Base-by-base conservation (phyloP, 2,113 vertebrate genomes). In the Callocephalon fimbriatum region DNA sequence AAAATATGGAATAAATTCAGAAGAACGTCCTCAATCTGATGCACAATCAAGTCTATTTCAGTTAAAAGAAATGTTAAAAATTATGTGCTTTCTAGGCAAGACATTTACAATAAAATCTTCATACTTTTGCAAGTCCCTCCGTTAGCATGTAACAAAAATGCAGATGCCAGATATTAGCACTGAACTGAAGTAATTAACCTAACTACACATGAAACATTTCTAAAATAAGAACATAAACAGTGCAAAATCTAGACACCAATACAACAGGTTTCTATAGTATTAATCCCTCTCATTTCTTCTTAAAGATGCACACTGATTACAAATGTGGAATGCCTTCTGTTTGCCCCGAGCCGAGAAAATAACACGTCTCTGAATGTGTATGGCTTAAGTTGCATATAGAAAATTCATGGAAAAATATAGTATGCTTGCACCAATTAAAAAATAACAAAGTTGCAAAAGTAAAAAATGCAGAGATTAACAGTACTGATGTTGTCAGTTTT, bases 391-490 rank as follows among this genome's bases (percentile, higher is more conserved):
- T 38, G 20, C 9, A 47, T 12, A 38, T 21, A 40, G 54, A 72
- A 89, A 82, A 91, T 44, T 88, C 77, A 87, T 51, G 27, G 92
- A 14, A 81, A 91, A 80, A 45, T 76, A 58, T 50, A 84, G 86
- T 37, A 75, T 70, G 68, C 77, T 88, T 80, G 76, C 72, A 67
- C 72, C 40, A 56, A 71, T 85, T 88, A 76, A 86, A 82, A 95
- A 94, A 88, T 75, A 95, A 78, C 77, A 56, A 63, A 86, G 62
- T 53, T 8, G 35, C 63, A 48, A 65, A 72, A 76, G 70, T 87
- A 81, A 90, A 94, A 91, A 84, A 79, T 37, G 95, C 84, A 76
- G 85, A 82, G 29, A 92, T 98, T 98, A 98, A 98, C 97, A 88
- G 53, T 31, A 92, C 90, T 26, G 5, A 45, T 93, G 88, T 83